These are phyloP conservation scores for Idaea dimidiata DNA, from an alignment of 2,888 invertebrate species.

Conservation along the genomic window DNA sequence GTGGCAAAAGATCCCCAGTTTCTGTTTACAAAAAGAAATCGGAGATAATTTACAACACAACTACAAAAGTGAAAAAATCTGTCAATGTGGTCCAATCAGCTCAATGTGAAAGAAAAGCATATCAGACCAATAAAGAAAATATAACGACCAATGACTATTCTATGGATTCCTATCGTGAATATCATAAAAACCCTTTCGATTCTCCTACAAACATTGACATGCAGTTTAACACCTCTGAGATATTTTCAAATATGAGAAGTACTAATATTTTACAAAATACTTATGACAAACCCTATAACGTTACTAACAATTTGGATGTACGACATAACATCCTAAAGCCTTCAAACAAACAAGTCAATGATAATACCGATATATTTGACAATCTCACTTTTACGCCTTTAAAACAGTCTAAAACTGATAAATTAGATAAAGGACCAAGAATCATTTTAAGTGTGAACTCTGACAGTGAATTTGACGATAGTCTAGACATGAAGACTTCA, in stretches of 20 bases:
- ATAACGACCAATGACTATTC: slow-evolving; percentile 45
- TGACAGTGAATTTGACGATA: slow-evolving; percentile 66
- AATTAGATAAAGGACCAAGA: slow-evolving; percentile 61
- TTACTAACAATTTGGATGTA: slow-evolving; percentile 28
- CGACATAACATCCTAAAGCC: slow-evolving; percentile 53
- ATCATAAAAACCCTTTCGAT: slow-evolving; percentile 62
- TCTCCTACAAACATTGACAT: slow-evolving; percentile 54
- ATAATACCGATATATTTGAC: slow-evolving; percentile 61
- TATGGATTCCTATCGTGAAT: slow-evolving; percentile 32
- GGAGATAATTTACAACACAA: slow-evolving; percentile 54
- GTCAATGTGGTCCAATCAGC: slow-evolving; percentile 45
- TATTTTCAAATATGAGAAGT: slow-evolving; percentile 61
- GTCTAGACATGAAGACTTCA: slow-evolving; percentile 48
- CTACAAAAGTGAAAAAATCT: slow-evolving; percentile 45
- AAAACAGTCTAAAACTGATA: slow-evolving; percentile 55
- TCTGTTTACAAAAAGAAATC: slow-evolving; percentile 61
- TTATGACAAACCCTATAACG: slow-evolving; percentile 54
- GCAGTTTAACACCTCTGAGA: slow-evolving; percentile 65
- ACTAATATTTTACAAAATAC: slow-evolving; percentile 53
- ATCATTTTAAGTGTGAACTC: slow-evolving; percentile 63
- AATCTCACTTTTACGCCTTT: slow-evolving; percentile 69
- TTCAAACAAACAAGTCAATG: slow-evolving; percentile 50
- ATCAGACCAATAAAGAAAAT: slow-evolving; percentile 55
- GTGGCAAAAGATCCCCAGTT: slow-evolving; percentile 62
- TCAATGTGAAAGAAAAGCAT: slow-evolving; percentile 20